A percentile compares a stretch with the other conserved stretches of the same genome.
Conservation (phyloP, 1,140 invertebrate genomes). For the Drosophila repleta region DNA sequence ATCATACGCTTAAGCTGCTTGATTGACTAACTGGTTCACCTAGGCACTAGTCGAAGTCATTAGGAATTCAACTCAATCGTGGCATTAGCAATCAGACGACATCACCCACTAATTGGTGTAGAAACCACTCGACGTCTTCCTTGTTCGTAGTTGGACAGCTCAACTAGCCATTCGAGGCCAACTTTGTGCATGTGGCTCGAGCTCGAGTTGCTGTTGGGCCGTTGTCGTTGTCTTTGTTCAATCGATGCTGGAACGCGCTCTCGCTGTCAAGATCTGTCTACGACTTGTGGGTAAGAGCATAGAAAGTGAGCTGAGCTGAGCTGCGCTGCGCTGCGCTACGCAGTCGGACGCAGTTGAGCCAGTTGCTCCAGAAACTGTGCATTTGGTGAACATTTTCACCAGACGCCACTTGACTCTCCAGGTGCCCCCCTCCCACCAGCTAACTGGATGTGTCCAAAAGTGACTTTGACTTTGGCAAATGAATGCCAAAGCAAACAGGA, state of each 20-base stretch:
- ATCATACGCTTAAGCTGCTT: too few relatives aligned
- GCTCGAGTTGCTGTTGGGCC: not conserved
- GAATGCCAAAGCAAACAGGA: slow-evolving; percentile 62
- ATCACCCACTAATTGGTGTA: slow-evolving; percentile 1
- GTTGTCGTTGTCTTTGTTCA: not conserved
- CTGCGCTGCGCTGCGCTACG: too few relatives aligned
- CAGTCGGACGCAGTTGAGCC: slow-evolving; percentile 5
- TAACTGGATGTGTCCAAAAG: not conserved
- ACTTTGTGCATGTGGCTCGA: not conserved
- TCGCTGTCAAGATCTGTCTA: slow-evolving; percentile 8
- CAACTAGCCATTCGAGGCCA: slow-evolving; percentile 11
- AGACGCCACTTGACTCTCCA: slow-evolving; percentile 52
- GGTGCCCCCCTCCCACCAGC: not conserved
- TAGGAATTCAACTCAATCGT: too few relatives aligned
- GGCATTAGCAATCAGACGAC: too few relatives aligned
- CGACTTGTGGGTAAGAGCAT: slow-evolving; percentile 12
- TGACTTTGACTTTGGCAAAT: slow-evolving; percentile 55
- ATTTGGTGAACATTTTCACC: slow-evolving; percentile 31
- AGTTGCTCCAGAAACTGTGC: slow-evolving; percentile 41
- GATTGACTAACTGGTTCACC: too few relatives aligned
- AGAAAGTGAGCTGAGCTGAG: slow-evolving; percentile 34
- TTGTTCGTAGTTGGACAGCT: slow-evolving; percentile 2
- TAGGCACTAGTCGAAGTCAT: too few relatives aligned
- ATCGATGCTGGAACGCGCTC: slow-evolving; percentile 3
- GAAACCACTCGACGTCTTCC: not conserved